phyloP scores from a whole-genome alignment of 92 coral and sea anemone genomes.

The Isaurus tuberculatus region DNA sequence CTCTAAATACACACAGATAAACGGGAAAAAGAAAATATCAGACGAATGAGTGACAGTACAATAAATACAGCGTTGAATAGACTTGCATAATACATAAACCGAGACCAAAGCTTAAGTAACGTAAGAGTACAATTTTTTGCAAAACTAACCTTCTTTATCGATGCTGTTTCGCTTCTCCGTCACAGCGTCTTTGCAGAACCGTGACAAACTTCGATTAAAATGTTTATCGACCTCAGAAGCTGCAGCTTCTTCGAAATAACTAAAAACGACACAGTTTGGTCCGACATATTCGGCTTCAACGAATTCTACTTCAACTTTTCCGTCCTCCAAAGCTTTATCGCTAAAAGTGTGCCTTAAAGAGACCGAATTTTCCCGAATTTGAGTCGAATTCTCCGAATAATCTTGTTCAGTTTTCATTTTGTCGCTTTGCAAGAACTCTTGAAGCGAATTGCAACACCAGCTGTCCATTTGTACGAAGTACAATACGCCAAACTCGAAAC shows the following conservation, averaged over 20 bases:
- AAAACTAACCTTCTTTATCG: conserved; percentile 15
- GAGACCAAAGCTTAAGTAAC: neutral
- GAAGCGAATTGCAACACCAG: conserved; percentile 23
- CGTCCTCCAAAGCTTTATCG: conserved; percentile 29
- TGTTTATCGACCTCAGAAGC: conserved; percentile 28
- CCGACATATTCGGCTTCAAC: conserved; percentile 37
- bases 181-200: neutral
- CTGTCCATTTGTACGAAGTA: conserved; percentile 32
- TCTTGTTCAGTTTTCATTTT: neutral
- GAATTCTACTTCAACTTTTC: conserved; percentile 32
- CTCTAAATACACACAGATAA: too few species aligned
- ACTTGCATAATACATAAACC: too few species aligned
- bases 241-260: conserved; percentile 21
- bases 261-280: conserved; percentile 33
- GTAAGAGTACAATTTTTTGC: neutral
- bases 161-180: neutral
- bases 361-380: neutral
- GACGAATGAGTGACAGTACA: too few species aligned
- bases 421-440: conserved; percentile 35
- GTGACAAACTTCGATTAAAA: conserved; percentile 26
- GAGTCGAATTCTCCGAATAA: neutral
- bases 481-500: conserved; percentile 2
- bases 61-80: too few species aligned
- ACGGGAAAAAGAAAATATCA: too few species aligned
- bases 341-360: neutral